Evolutionary conservation across 1,140 invertebrate species (phyloP).

Genomic region (Babylonia areolata): DNA sequence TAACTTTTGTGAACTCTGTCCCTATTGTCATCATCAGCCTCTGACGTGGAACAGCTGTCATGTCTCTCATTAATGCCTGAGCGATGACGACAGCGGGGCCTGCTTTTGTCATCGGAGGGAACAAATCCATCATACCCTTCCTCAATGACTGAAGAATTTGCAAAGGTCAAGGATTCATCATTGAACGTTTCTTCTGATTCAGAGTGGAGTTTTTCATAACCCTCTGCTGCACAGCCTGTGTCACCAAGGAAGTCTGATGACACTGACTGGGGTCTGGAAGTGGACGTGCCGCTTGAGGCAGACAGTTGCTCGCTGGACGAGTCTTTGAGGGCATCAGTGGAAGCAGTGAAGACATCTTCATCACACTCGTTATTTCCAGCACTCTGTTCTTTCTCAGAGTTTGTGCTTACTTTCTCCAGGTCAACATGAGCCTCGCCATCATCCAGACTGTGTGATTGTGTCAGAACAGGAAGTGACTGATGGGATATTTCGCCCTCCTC

Average conservation of each 20-base stretch:
- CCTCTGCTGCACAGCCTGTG: neutral
- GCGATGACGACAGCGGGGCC: neutral
- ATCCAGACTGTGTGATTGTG: neutral
- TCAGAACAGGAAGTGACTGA: neutral
- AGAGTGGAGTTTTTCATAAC: neutral
- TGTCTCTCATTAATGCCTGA: neutral
- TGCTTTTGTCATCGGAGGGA: neutral
- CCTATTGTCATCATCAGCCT: conserved; percentile 10
- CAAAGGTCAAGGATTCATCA: neutral
- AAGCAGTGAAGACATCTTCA: conserved; percentile 27
- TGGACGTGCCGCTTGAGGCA: neutral
- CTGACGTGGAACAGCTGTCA: conserved; percentile 15
- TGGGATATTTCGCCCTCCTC: neutral
- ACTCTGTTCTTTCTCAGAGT: neutral
- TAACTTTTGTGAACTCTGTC: neutral
- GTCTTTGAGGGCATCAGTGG: neutral
- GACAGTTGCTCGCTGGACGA: conserved; percentile 13
- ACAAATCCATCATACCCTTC: conserved; percentile 33
- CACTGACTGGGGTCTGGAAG: conserved; percentile 1
- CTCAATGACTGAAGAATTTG: conserved; percentile 4
- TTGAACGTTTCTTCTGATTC: neutral
- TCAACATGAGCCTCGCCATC: neutral
- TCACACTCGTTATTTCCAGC: conserved; percentile 1
- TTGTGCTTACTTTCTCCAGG: neutral
- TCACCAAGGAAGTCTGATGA: conserved; percentile 2